These are phyloP conservation scores for Steinernema feltiae DNA, from an alignment of 1,140 invertebrate species.

Conservation along the genomic window DNA sequence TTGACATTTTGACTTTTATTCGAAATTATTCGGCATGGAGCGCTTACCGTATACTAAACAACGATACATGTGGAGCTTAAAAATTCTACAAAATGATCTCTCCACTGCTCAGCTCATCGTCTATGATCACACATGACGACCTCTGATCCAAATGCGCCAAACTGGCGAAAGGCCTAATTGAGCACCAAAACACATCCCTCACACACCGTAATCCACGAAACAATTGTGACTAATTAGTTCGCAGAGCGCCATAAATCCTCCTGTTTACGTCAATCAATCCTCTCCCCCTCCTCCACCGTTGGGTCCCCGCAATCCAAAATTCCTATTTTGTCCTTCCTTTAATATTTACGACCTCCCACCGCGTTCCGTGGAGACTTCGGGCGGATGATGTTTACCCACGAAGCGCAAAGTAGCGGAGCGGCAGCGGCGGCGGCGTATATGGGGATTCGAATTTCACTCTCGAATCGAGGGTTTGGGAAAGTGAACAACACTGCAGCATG, in stretches of 20 bases:
- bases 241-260: neutral
- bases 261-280: neutral
- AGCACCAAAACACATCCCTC: too few species aligned
- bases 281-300: neutral
- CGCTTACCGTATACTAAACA: too few species aligned
- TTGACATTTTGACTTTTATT: too few species aligned
- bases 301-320: neutral
- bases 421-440: neutral
- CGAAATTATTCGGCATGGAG: too few species aligned
- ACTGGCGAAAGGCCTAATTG: too few species aligned
- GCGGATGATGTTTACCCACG: neutral
- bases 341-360: constrained; percentile 1
- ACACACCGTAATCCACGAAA: neutral
- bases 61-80: too few species aligned
- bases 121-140: too few species aligned
- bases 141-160: too few species aligned
- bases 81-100: too few species aligned
- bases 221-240: neutral
- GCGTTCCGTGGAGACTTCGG: neutral
- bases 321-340: neutral
- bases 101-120: too few species aligned
- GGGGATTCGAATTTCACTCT: constrained; percentile 2
- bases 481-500: neutral
- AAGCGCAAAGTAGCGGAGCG: neutral
- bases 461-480: neutral